Conservation (phyloP, 2,113 vertebrate species). For the Myotis brandtii region DNA sequence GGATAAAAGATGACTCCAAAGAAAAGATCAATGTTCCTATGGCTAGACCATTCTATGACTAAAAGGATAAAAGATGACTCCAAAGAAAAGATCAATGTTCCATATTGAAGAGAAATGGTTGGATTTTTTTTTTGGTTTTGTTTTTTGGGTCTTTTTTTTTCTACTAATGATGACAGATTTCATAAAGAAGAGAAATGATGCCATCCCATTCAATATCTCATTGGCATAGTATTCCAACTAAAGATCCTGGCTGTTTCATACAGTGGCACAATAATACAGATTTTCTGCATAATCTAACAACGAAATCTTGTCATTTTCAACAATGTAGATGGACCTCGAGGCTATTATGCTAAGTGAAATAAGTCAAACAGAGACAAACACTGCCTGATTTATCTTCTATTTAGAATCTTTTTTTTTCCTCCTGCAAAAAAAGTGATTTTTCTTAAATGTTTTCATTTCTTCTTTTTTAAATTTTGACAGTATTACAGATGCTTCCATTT, state of each 20-base stretch:
- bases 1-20: background rate
- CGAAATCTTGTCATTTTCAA: background rate
- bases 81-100: background rate
- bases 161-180: background rate
- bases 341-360: background rate
- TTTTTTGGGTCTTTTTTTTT: background rate
- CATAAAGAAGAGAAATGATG: background rate
- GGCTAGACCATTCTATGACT: conserved; percentile 18
- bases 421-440: too few relatives aligned
- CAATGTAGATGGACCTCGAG: background rate
- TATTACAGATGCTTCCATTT: too few relatives aligned
- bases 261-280: background rate
- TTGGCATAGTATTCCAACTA: background rate
- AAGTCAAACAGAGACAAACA: background rate
- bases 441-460: too few relatives aligned
- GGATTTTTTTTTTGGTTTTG: too few relatives aligned
- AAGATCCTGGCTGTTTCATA: background rate
- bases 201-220: background rate
- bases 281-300: background rate
- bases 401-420: background rate
- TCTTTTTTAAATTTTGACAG: too few relatives aligned
- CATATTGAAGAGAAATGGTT: background rate
- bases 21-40: conserved; percentile 3
- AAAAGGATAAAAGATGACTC: background rate
- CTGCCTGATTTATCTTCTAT: background rate